These are phyloP conservation scores for Spilogale gracilis DNA, from an alignment of 2,113 vertebrate genomes.

Conservation along the genomic window DNA sequence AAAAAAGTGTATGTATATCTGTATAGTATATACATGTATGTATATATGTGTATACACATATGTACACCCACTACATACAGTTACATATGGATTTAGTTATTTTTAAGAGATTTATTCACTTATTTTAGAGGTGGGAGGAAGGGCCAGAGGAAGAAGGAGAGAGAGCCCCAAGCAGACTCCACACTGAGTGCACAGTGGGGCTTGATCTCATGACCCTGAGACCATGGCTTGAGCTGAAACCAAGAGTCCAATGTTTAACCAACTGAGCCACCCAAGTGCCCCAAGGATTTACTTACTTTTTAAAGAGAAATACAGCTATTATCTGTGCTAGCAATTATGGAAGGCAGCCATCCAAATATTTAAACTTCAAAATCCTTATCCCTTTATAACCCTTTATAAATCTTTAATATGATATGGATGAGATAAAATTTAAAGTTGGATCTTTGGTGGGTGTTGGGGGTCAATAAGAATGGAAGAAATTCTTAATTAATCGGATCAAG, in stretches of 20 bases:
- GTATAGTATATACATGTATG: not conserved
- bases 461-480: not conserved
- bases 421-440: conserved; percentile 42
- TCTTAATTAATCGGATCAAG: not conserved
- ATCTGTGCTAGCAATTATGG: not conserved
- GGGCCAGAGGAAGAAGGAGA: not conserved
- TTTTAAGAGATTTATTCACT: not conserved
- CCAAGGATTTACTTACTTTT: not conserved
- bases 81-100: not conserved
- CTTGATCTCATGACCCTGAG: not conserved
- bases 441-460: not conserved
- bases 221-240: not conserved
- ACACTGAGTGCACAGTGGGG: not conserved
- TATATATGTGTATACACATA: too few species aligned
- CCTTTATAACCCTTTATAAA: not conserved
- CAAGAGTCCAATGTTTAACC: not conserved
- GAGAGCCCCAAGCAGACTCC: not conserved
- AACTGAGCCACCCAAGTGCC: too few species aligned
- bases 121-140: not conserved
- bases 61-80: not conserved
- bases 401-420: not conserved
- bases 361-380: conserved; percentile 53
- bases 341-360: not conserved
- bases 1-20: not conserved
- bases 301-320: not conserved